Conservation (phyloP, 2,797 vertebrate genomes). For the Propithecus deckenii region DNA sequence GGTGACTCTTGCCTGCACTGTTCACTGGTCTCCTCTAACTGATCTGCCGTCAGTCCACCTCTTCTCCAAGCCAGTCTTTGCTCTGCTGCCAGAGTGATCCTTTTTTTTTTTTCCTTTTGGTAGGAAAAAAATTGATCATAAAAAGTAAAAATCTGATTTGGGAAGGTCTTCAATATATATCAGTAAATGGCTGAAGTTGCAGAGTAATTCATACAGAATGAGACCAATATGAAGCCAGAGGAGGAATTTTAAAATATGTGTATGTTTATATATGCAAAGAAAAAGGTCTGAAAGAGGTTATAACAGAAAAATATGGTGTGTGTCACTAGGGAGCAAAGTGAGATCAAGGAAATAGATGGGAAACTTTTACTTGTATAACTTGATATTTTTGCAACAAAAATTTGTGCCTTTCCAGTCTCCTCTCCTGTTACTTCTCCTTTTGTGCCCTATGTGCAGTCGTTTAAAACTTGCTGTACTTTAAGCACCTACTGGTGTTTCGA, state of each 20-base stretch:
- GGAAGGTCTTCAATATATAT: neutral
- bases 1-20: neutral
- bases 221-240: neutral
- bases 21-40: neutral
- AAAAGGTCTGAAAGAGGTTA: neutral
- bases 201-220: neutral
- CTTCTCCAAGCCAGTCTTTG: neutral
- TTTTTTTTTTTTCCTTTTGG: neutral
- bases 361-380: constrained; percentile 16
- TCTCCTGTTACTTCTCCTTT: neutral
- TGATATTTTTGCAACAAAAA: constrained; percentile 18
- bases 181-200: constrained; percentile 32
- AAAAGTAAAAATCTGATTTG: neutral
- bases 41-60: neutral
- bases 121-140: neutral
- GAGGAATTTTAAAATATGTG: neutral
- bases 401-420: neutral
- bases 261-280: neutral
- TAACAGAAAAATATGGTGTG: neutral
- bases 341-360: neutral
- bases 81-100: neutral
- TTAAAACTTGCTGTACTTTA: neutral
- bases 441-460: neutral
- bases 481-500: neutral
- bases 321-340: neutral